Evolutionary conservation across 1,140 invertebrate species (phyloP).

Genomic region (Zaprionus davidi): DNA sequence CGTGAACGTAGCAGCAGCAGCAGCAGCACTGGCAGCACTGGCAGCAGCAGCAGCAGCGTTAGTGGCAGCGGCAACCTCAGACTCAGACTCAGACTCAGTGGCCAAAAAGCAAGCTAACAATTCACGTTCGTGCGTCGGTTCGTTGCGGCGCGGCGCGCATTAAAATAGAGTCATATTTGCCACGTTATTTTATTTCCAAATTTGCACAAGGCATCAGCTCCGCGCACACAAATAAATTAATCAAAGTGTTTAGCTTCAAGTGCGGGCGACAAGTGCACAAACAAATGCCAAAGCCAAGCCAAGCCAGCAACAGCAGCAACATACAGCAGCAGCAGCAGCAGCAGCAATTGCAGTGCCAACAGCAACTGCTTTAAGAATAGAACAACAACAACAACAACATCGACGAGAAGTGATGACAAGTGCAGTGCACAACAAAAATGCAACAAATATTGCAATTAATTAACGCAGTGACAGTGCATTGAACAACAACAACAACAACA

Average conservation of each 20-base stretch:
- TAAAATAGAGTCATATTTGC: slow-evolving; percentile 72
- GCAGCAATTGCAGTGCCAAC: slow-evolving; percentile 32
- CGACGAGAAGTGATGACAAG: slow-evolving; percentile 52
- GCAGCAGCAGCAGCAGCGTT: slow-evolving; percentile 15
- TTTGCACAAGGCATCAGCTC: slow-evolving; percentile 63
- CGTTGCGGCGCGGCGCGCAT: slow-evolving; percentile 70
- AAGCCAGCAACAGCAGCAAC: slow-evolving; percentile 28
- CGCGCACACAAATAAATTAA: slow-evolving; percentile 72
- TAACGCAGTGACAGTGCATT: slow-evolving; percentile 68
- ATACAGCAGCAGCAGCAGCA: slow-evolving; percentile 35
- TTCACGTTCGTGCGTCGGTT: slow-evolving; percentile 79
- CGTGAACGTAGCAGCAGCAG: slow-evolving; percentile 22
- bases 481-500: slow-evolving; percentile 41
- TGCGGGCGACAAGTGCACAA: slow-evolving; percentile 61
- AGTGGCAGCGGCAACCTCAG: slow-evolving; percentile 27
- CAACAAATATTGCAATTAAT: slow-evolving; percentile 53
- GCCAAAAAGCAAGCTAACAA: slow-evolving; percentile 75
- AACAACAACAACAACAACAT: slow-evolving; percentile 28
- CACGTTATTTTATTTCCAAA: slow-evolving; percentile 74
- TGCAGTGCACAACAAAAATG: slow-evolving; percentile 65
- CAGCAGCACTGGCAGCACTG: slow-evolving; percentile 19
- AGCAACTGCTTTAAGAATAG: slow-evolving; percentile 4
- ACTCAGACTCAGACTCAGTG: slow-evolving; percentile 64
- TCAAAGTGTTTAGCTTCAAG: slow-evolving; percentile 65
- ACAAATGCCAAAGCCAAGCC: slow-evolving; percentile 50